Base-by-base conservation (phyloP, 2,888 invertebrate species). In the Deilephila elpenor region DNA sequence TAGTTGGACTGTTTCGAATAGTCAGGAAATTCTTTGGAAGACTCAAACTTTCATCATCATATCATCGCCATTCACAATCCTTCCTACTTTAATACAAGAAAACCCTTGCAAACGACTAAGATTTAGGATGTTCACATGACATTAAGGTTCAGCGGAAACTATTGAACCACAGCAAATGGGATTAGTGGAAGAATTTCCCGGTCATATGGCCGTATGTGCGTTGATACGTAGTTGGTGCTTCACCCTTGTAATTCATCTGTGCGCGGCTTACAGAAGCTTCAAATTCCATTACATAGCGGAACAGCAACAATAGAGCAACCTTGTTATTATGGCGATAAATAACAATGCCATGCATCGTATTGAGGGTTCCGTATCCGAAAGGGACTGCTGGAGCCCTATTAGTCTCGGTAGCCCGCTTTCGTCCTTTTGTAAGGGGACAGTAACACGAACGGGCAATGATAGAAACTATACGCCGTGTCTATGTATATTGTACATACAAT, bases 281-380 rank as follows among this genome's bases (percentile, higher is more conserved):
- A 19, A 74, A 71, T 62, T 59, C 4, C 64, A 71, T 64, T 71
- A 64, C 71, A 8, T 61, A 59, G 17, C 19, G 61, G 56, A 51
- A 59, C 8, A 64, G 71, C 29, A 71, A 59, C 74, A 71, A 34
- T 74, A 51, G 64, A 20, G 17, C 17, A 29, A 17, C 60, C 19
- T 60, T 71, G 71, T 71, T 72, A 74, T 61, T 59, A 70, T 70
- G 61, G 34, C 61, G 56, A 74, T 74, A 74, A 72, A 72, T 72
- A 74, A 74, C 53, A 60, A 74, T 61, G 61, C 29, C 37, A 70
- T 56, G 53, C 25, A 19, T 53, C 67, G 61, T 72, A 72, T 74
- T 70, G 60, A 53, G 56, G 19, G n/a, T 61, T 37, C 37, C 56
- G 59, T 59, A 60, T 25, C 71, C 34, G 32, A 70, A 61, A 70